A percentile compares a stretch with the other conserved stretches of the same genome.
Conservation (phyloP, 2,797 vertebrate species). For the Ptychadena robeensis region DNA sequence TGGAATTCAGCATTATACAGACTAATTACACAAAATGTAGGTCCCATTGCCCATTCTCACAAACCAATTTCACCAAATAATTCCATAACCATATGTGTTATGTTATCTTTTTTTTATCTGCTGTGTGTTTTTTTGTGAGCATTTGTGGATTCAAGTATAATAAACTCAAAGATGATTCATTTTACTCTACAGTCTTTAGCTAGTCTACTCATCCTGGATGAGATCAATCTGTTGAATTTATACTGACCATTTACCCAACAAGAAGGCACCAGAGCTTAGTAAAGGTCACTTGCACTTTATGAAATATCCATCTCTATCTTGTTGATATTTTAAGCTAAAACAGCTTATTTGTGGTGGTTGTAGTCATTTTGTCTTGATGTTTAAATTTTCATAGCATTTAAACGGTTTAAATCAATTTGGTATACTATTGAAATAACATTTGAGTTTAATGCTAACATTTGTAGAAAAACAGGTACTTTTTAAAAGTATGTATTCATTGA, state of each 20-base stretch:
- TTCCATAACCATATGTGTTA: neutral
- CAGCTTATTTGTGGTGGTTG: neutral
- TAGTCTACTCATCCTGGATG: neutral
- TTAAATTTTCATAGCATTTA: neutral
- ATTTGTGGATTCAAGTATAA: neutral
- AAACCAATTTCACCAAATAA: too few species aligned
- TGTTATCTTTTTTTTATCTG: neutral
- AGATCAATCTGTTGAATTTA: constrained; percentile 9
- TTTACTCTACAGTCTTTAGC: neutral
- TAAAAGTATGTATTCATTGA: too few species aligned
- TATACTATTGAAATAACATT: neutral
- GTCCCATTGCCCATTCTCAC: too few species aligned
- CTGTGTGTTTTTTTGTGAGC: neutral
- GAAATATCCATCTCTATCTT: constrained; percentile 8
- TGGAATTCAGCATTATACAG: too few species aligned
- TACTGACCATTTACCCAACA: constrained; percentile 20
- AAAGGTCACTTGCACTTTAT: constrained; percentile 8
- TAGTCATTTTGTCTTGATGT: neutral
- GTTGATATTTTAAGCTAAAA: neutral
- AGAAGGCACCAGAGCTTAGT: neutral
- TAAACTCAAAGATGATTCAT: neutral
- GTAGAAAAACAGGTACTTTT: too few species aligned
- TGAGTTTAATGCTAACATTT: neutral
- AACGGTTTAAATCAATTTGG: neutral
- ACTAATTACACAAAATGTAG: too few species aligned